Conservation (phyloP, 2,797 vertebrate species). For the Rhabdomys pumilio region DNA sequence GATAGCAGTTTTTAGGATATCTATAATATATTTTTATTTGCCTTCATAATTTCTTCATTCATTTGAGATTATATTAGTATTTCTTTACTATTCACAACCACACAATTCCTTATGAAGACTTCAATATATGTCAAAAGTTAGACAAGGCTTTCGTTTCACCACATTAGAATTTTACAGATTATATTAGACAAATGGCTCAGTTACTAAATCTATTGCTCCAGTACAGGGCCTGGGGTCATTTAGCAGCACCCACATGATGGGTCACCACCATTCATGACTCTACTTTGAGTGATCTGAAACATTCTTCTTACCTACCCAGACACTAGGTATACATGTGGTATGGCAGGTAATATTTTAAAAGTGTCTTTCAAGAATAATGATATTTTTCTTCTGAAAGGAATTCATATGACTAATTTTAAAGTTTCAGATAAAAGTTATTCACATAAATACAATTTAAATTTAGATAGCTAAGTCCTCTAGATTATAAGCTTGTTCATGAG, state of each 20-base stretch:
- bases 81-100: not conserved
- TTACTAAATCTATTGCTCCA: not conserved
- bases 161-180: not conserved
- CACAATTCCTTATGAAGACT: not conserved
- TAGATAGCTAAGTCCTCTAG: constrained; percentile 41
- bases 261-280: not conserved
- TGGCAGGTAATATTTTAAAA: constrained; percentile 17
- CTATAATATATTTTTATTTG: not conserved
- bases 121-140: not conserved
- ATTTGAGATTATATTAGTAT: not conserved
- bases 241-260: too few species aligned
- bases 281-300: not conserved
- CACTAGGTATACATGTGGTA: not conserved
- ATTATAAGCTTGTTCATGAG: constrained; percentile 66
- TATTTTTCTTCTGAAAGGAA: constrained; percentile 70
- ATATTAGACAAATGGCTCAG: not conserved
- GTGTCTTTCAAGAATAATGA: constrained; percentile 34
- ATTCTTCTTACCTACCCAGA: not conserved
- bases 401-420: constrained; percentile 63
- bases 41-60: not conserved
- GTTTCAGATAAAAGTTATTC: constrained; percentile 71
- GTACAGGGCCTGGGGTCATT: too few species aligned
- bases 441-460: constrained; percentile 75
- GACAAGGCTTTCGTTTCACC: not conserved
- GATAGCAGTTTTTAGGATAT: not conserved